Conservation (phyloP, 2,113 vertebrate genomes). For the Macquaria ambigua region DNA sequence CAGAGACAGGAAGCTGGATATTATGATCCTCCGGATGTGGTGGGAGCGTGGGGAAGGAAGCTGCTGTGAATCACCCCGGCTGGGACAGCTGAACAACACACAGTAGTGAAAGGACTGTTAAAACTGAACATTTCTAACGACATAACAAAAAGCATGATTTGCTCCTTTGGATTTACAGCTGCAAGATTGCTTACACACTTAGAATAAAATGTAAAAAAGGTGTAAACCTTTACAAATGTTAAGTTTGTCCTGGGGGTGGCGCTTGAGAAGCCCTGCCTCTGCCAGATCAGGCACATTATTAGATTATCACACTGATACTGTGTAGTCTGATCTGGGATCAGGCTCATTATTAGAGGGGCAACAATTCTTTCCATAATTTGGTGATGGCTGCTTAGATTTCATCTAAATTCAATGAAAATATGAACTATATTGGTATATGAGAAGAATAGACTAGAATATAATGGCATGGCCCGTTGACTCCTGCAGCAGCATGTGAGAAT, state of each 20-base stretch:
- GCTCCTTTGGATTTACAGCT: neutral
- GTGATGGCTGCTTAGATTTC: neutral
- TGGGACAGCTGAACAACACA: conserved; percentile 59
- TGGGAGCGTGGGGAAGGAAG: conserved; percentile 13
- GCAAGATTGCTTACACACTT: neutral
- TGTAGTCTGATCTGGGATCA: neutral
- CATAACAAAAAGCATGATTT: no score
- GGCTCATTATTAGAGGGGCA: neutral
- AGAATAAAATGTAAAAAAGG: neutral
- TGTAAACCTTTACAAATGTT: neutral
- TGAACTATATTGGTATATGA: neutral
- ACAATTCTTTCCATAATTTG: neutral
- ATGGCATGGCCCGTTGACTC: neutral
- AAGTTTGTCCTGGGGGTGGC: neutral
- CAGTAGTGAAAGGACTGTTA: neutral
- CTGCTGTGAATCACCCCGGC: conserved; percentile 16
- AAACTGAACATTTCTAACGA: neutral
- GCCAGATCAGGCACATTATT: neutral
- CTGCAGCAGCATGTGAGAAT: neutral
- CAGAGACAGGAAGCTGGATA: conserved; percentile 64
- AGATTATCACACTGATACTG: no score
- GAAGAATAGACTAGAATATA: neutral
- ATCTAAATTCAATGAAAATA: neutral
- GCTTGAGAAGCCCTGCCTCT: neutral
- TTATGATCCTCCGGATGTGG: conserved; percentile 53